Conservation (phyloP, 1,140 invertebrate genomes). For the Cephus cinctus region DNA sequence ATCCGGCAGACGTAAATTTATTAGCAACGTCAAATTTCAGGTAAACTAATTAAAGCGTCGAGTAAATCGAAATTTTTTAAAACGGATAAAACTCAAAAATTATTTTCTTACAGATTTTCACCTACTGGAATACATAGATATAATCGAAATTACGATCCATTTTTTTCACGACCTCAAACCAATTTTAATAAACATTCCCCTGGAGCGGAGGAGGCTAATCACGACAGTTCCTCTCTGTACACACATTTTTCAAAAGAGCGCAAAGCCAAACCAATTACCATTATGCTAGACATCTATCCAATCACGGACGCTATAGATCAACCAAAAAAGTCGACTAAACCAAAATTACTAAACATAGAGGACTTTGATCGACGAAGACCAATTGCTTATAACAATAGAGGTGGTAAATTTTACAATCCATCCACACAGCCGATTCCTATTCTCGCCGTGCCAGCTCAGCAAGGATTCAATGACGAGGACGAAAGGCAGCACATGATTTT, state of each 20-base stretch:
- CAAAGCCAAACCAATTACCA: slow-evolving; percentile 51
- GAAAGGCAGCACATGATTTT: slow-evolving; percentile 53
- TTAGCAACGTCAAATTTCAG: slow-evolving; percentile 51
- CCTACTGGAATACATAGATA: slow-evolving; percentile 41
- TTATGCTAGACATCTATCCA: slow-evolving; percentile 55
- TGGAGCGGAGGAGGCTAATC: slow-evolving; percentile 10
- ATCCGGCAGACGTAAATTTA: slow-evolving; percentile 58
- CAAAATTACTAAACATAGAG: slow-evolving; percentile 26
- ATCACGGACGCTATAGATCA: slow-evolving; percentile 46
- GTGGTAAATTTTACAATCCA: slow-evolving; percentile 22
- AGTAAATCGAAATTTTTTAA: not conserved
- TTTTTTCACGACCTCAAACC: slow-evolving; percentile 27
- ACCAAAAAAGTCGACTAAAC: slow-evolving; percentile 30
- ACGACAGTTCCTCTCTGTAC: slow-evolving; percentile 25
- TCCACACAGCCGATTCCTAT: slow-evolving; percentile 21
- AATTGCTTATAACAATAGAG: slow-evolving; percentile 22
- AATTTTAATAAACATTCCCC: slow-evolving; percentile 22
- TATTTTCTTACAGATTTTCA: slow-evolving; percentile 35
- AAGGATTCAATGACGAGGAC: slow-evolving; percentile 32
- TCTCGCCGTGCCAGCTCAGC: slow-evolving; percentile 21
- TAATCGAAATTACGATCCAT: slow-evolving; percentile 36
- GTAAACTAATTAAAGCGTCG: slow-evolving; percentile 22
- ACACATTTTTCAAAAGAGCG: slow-evolving; percentile 26
- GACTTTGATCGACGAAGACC: slow-evolving; percentile 39
- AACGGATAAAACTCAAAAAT: not conserved